phyloP scores from a whole-genome alignment of 2,797 vertebrate species.

The Hippopotamyrus pictus region DNA sequence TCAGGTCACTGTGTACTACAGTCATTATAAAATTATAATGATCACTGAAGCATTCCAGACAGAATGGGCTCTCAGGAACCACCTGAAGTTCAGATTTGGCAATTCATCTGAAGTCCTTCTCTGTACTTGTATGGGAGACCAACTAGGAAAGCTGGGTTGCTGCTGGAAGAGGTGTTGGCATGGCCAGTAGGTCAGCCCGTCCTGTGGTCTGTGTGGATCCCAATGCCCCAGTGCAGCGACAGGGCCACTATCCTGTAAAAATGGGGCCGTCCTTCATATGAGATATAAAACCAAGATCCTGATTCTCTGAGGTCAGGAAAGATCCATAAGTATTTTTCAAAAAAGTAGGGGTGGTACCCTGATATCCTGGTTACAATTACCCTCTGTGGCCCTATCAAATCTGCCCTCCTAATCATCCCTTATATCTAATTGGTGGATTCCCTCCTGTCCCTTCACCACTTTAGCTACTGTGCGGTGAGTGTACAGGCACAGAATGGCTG shows the following conservation, averaged over 20 bases:
- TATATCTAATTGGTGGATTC: neutral
- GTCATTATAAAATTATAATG: neutral
- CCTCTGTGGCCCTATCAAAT: neutral
- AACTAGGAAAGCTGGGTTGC: neutral
- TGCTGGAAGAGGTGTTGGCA: neutral
- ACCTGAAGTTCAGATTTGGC: neutral
- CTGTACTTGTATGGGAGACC: neutral
- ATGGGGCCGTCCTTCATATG: neutral
- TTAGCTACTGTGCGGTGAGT: neutral
- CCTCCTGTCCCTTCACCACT: neutral
- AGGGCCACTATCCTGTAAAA: neutral
- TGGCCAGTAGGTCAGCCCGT: neutral
- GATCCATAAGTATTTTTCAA: neutral
- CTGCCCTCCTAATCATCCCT: neutral
- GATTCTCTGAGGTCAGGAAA: neutral
- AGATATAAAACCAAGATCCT: neutral
- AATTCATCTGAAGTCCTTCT: neutral
- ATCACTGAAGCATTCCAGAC: neutral
- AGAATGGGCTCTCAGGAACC: neutral
- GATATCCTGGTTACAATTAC: neutral
- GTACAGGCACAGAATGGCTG: neutral
- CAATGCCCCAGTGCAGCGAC: neutral
- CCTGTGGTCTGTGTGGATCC: neutral
- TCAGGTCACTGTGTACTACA: neutral
- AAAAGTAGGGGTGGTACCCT: neutral